Base-by-base conservation (phyloP, 2,888 invertebrate species). In the Andrena flavipes region DNA sequence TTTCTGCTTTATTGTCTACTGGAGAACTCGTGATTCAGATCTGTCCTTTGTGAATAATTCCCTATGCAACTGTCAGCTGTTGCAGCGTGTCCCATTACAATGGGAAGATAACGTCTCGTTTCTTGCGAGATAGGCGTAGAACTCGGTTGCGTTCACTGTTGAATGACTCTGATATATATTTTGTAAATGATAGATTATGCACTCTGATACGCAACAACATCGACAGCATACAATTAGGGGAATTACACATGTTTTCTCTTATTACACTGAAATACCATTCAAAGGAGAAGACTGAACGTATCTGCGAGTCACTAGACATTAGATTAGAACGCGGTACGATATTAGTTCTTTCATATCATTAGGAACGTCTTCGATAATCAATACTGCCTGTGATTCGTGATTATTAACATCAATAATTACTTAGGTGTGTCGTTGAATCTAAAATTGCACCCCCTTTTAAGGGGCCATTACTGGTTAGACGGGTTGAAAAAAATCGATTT, bases 31-130 rank as follows among this genome's bases (percentile, higher is more conserved):
- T 49, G 64, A 84, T 81, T 81, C 68, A 73, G 70, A 73, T 63
- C 65, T 76, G 72, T 84, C 65, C 75, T 80, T 76, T 84, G 64
- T 49, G 51, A 68, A 71, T 70, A 80, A 73, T 76, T 63, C 72
- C 64, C 72, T 59, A 62, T 65, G 64, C 49, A 49, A 72, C 35
- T 71, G 26, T 69, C 65, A 69, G 51, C 54, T 60, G 68, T 42
- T 63, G 13, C 35, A 60, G 67, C 70, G 23, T 56, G 49, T 56
- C 29, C 59, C 62, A 48, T 72, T 65, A 68, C n/a, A 56, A 75
- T 63, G 20, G 23, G 10, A 68, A 67, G 68, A 82, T 71, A 67
- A 71, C 13, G 63, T 42, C 65, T 23, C 4, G 8, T 35, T 20
- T 62, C 30, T 33, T 67, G 16, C 42, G 54, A 33, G 26, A 68